Base-by-base conservation (phyloP, 2,797 vertebrate species). In the Vespertilio murinus region DNA sequence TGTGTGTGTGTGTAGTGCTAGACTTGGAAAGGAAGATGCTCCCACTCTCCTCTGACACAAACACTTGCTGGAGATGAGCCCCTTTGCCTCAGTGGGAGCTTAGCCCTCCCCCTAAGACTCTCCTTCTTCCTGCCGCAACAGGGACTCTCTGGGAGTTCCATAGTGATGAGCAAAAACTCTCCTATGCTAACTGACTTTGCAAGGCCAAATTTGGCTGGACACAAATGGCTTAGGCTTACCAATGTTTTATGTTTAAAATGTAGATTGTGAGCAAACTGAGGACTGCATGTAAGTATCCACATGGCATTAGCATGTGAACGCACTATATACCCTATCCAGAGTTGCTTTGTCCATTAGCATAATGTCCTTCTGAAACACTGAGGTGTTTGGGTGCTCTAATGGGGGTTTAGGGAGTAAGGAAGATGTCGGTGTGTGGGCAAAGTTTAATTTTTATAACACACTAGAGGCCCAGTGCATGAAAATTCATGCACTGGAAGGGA, bases 41-140 rank as follows among this genome's bases (percentile, higher is more conserved):
- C 10, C 8, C 33, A 40, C 12, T 6, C 8, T 93, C 45, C 1
- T n/a, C n/a, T 28, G 52, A 74, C n/a, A 70, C 25, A 25, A 25
- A 47, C 22, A 84, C 42, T 20, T 30, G 17, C 33, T 79, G 75
- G 35, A 25, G 47, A 3, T 54, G 45, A 70, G 40, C 28, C 7
- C 8, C 11, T 17, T 81, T 35, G 30, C 22, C 38, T 73, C 45
- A 12, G 0, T 23, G 25, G 12, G 69, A 75, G 25, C 28, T 59
- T n/a, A 47, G 16, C 28, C 69, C 18, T 38, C 6, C 7, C 13
- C 0, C 2, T 1, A 20, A 11, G 9, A 28, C 8, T 16, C 10
- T 4, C 10, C 64, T n/a, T 17, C 8, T 49, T 54, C 11, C n/a
- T 8, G 14, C 0, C 30, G 35, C 4, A 7, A 22, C 2, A 18